A percentile compares a stretch with the other conserved stretches of the same genome.
Conservation (phyloP, 2,797 vertebrate species). For the Glyptemys insculpta region DNA sequence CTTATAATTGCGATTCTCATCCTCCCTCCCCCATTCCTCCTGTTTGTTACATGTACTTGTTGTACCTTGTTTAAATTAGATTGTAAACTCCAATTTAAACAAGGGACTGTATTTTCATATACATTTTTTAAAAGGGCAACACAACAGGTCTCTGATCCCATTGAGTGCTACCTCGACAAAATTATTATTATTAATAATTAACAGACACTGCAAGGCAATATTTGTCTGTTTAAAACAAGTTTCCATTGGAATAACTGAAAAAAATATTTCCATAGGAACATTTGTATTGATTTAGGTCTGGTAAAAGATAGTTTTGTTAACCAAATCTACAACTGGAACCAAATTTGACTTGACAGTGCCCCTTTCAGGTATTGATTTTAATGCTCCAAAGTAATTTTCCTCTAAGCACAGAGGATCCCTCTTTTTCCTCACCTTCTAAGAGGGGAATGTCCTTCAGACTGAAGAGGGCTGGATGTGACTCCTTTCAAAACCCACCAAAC, state of each 20-base stretch:
- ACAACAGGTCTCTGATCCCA: background rate
- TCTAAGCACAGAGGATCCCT: background rate
- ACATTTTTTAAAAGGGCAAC: background rate
- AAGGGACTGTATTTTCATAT: background rate
- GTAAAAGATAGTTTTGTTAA: background rate
- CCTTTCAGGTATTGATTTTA: background rate
- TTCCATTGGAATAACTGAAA: background rate
- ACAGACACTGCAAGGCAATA: background rate
- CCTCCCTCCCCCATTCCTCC: background rate
- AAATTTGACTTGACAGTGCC: background rate
- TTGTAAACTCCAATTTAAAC: background rate
- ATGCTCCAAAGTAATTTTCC: background rate
- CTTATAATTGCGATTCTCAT: background rate
- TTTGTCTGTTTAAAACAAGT: background rate
- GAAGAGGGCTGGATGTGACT: background rate
- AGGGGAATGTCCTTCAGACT: background rate
- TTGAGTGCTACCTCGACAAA: background rate
- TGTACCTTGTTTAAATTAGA: background rate
- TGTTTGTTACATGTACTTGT: conserved; percentile 10
- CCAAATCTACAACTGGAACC: background rate
- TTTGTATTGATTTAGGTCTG: background rate
- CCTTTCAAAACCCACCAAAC: background rate
- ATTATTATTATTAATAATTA: background rate
- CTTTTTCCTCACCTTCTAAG: background rate
- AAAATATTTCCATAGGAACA: background rate